Evolutionary conservation across 2,888 invertebrate species (phyloP), one percentile per base, ranked within the genome.

Genomic region (Lypha dubia): DNA sequence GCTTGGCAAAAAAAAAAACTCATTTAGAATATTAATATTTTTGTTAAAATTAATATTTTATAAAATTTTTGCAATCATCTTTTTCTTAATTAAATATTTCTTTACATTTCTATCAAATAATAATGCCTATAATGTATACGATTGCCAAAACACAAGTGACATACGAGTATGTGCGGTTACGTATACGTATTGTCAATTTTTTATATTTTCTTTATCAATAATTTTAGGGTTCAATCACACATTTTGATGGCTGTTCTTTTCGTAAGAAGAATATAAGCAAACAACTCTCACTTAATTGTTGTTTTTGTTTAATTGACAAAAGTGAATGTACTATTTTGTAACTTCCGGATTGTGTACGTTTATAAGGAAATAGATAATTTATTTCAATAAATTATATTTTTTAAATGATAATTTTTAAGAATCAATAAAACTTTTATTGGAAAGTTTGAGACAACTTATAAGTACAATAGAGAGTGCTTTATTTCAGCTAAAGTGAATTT

Each of bases 281-380:
- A 7, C 32, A 20, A 5, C 22, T 62, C 28, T 44, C 7, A 63
- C 13, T 79, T 68, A 24, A 41, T 58, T 63, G 24, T 32, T 41
- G 38, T 38, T 44, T 20, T 76, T 56, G 22, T 71, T 35, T 38
- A 28, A 35, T 68, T 67, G 46, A 38, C 15, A 83, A 65, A 83
- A 77, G 82, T 79, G 73, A 79, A 74, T 80, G 80, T 80, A 60
- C 73, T 65, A 63, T 32, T 76, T 80, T 51, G 32, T 17, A 41
- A 68, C 46, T 81, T 75, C 80, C 80, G 60, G 44, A 68, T 28
- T 49, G 17, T 20, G 17, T 24, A 51, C 35, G 6, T 49, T 5
- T 68, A 1, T 41, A 49, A 58, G 49, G 58, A 60, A 73, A 79
- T n/a, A n/a, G n/a, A n/a, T 58, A 49, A 58, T 58, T 73, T 38